Percentiles rank a stretch among this genome's conserved stretches.
Conservation (phyloP, 2,113 vertebrate species). For the Saccopteryx bilineata region DNA sequence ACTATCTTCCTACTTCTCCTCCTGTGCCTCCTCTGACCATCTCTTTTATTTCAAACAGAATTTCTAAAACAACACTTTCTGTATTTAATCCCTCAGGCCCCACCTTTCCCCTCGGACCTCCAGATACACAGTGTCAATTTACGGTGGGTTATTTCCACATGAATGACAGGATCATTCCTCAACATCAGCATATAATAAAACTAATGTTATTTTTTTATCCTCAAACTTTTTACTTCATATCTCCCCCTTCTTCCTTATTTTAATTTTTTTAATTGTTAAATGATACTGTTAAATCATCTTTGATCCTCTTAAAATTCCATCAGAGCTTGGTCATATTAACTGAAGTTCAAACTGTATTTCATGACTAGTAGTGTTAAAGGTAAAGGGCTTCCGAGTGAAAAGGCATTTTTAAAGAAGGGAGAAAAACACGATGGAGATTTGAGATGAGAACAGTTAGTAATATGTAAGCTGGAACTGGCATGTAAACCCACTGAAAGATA, state of each 20-base stretch:
- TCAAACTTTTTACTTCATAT: background rate
- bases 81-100: background rate
- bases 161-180: background rate
- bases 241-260: background rate
- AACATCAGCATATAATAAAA: background rate
- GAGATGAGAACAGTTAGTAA: background rate
- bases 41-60: background rate
- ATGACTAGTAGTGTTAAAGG: background rate
- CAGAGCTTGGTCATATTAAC: background rate
- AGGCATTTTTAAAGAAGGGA: background rate
- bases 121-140: background rate
- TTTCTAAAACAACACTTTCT: background rate
- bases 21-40: background rate
- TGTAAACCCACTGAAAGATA: background rate
- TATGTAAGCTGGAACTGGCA: background rate
- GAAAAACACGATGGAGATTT: background rate
- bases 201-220: background rate
- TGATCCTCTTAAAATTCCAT: background rate
- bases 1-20: background rate
- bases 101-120: background rate
- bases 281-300: background rate
- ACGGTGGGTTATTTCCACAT: background rate
- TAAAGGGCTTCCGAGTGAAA: background rate
- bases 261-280: background rate
- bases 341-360: background rate